Base-by-base conservation (phyloP, 2,797 vertebrate species). In the Cacajao melanocephalus region DNA sequence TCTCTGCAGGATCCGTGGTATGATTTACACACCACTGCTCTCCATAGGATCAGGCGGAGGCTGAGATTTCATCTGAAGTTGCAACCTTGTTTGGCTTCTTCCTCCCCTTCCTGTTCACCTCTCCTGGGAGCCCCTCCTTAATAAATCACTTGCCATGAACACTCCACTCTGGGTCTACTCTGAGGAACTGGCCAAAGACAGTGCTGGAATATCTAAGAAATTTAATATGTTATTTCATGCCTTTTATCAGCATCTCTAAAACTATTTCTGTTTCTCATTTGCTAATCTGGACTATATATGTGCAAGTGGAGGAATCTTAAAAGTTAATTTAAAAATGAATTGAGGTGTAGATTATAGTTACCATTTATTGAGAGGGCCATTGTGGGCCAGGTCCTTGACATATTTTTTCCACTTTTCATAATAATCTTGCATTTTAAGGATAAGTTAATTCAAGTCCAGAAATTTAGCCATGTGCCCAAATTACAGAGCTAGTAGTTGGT, bases 261-360 rank as follows among this genome's bases (percentile, higher is more conserved):
- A 44, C 20, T 57, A 22, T 92, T 75, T 93, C 81, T 46, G 57
- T 79, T 19, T 88, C 36, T 89, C 7, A 1, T 87, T 88, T 97
- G 41, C 58, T 88, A 52, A 57, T 79, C 64, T 93, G n/a, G 75
- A n/a, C 7, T 79, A 57, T 4, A 5, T 33, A 13, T 50, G 30
- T 93, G 28, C 24, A 73, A 91, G 20, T 88, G 36, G 30, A 1
- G n/a, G 30, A 22, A 72, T 90, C 82, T 93, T 55, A 87, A 91
- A 89, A 94, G 22, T 95, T 93, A 95, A 90, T 83, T 81, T 78
- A 96, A 92, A 83, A 80, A 67, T 85, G 81, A 90, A 93, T 7
- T 48, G 24, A 92, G 26, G 19, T 92, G 12, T 87, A 36, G 36
- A 46, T 84, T 72, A 73, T 30, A 88, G n/a, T 73, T 86, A 55